These are phyloP conservation scores for Zootoca vivipara DNA, from an alignment of 2,113 vertebrate species.

Conservation along the genomic window DNA sequence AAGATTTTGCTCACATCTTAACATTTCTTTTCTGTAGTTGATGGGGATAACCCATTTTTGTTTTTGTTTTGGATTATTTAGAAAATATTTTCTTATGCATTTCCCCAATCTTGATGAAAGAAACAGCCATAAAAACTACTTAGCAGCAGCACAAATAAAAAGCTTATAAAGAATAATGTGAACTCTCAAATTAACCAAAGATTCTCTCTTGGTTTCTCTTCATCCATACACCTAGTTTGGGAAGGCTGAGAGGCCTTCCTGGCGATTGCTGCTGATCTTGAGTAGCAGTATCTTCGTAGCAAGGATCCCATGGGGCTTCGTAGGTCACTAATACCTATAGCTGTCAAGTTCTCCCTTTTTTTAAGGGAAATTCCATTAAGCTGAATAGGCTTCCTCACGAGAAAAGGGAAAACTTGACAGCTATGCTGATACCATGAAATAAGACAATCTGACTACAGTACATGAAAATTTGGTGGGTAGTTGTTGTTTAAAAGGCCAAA, in stretches of 20 bases:
- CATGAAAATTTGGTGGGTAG: not conserved
- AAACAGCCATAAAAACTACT: not conserved
- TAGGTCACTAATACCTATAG: too few species aligned
- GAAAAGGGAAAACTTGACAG: too few species aligned
- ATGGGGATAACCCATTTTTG: too few species aligned
- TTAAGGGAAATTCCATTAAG: too few species aligned
- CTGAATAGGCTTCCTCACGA: too few species aligned
- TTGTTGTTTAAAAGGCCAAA: not conserved
- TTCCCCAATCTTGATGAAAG: not conserved
- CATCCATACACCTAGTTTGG: not conserved
- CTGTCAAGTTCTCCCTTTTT: too few species aligned
- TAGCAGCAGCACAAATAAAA: not conserved
- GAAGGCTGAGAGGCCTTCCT: not conserved
- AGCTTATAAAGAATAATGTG: not conserved
- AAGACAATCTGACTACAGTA: not conserved
- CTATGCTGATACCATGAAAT: not conserved
- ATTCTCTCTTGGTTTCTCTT: not conserved
- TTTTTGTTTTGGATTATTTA: not conserved
- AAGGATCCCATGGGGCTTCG: not conserved
- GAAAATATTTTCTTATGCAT: not conserved
- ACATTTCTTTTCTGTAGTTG: not conserved
- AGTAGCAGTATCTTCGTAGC: not conserved
- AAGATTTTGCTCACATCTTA: not conserved
- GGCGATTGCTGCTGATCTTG: not conserved
- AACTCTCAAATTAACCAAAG: not conserved